phyloP scores from a whole-genome alignment of 2,113 vertebrate species.

The Menura novaehollandiae region DNA sequence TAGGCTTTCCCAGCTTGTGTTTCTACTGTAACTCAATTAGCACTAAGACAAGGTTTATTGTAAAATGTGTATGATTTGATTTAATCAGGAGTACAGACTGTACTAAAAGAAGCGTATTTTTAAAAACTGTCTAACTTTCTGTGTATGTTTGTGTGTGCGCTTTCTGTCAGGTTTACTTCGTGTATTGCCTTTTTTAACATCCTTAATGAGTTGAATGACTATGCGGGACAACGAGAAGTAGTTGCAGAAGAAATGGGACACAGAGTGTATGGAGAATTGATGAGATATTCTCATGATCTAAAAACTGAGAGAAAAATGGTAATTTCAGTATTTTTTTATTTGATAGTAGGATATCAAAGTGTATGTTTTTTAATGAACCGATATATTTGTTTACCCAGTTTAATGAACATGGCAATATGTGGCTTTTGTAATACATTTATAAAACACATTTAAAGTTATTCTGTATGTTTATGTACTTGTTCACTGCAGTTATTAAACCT shows the following conservation, averaged over 20 bases:
- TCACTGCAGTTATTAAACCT: not conserved
- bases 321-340: conserved; percentile 58
- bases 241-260: conserved; percentile 98
- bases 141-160: not conserved
- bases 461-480: not conserved
- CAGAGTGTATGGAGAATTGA: conserved; percentile 92
- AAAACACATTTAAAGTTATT: not conserved
- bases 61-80: not conserved
- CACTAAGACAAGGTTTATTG: conserved; percentile 17
- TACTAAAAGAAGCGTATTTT: not conserved
- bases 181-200: conserved; percentile 94
- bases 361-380: not conserved
- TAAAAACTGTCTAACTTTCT: not conserved
- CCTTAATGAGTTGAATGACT: conserved; percentile 95
- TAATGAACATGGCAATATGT: not conserved
- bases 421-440: not conserved
- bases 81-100: not conserved
- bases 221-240: conserved; percentile 95
- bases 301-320: conserved; percentile 96
- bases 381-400: not conserved
- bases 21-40: conserved; percentile 6
- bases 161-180: conserved; percentile 87
- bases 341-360: not conserved
- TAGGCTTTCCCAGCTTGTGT: conserved; percentile 30
- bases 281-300: conserved; percentile 93